Evolutionary conservation across 2,888 invertebrate genomes (phyloP), one percentile per base, ranked within the genome.

Genomic region (Pocota personata): DNA sequence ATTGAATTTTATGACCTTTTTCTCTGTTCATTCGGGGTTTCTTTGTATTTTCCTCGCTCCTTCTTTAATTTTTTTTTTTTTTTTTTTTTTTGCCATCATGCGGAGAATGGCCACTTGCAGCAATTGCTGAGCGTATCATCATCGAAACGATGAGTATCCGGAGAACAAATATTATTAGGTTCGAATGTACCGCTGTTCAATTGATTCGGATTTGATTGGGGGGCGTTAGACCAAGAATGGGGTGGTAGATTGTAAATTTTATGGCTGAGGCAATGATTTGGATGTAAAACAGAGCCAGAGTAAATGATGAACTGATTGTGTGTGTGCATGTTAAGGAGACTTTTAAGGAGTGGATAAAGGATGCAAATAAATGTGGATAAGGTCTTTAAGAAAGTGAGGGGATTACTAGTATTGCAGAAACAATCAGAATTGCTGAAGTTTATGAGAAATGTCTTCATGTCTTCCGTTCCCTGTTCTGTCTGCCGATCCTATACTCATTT

Each of bases 1-100:
- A 80, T 80, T 80, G 80, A 80, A 80, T 80, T 76, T 76, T 71
- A 80, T 80, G 84, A 64, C 50, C 69, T 75, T 64, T 66, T 73
- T 66, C n/a, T 50, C 40, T 50, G 24, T 48, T 48, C 50, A 21
- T 43, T 19, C 37, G 21, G 55, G 12, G 0, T 21, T 24, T 2
- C n/a, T 27, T 14, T 50, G 32, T 37, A 57, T 64, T 35, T 66
- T 60, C 27, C 27, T 62, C n/a, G 35, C 16, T 64, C 3, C 40
- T 40, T n/a, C n/a, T n/a, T n/a, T n/a, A n/a, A n/a, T n/a, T 16
- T 19, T 27, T n/a, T 19, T 3, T 19, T 21, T 3, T 10, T 32
- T 46, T 24, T 32, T 30, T 35, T 46, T 55, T 16, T 10, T 71
- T 48, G 35, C 7, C 12, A 7, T 48, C 16, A 8, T 35, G 32